A percentile compares a stretch with the other conserved stretches of the same genome.
phyloP scores from a whole-genome alignment of 2,888 invertebrate genomes.

The Erebia ligea region DNA sequence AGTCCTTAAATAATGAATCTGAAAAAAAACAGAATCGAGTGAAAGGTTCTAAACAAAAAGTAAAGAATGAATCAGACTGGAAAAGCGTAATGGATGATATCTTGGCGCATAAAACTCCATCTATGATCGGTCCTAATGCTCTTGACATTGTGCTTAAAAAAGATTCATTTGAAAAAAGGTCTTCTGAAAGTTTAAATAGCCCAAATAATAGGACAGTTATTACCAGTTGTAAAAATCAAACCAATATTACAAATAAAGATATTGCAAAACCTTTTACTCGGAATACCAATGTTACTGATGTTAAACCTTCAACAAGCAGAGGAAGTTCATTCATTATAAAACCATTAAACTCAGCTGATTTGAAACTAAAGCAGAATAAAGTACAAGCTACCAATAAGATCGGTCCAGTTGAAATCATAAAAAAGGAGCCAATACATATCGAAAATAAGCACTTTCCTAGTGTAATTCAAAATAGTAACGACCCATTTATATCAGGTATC shows the following conservation, averaged over 20 bases:
- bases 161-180: conserved; percentile 49
- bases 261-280: conserved; percentile 16
- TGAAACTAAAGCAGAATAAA: conserved; percentile 13
- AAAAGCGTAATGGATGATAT: conserved; percentile 67
- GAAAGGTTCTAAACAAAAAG: conserved; percentile 31
- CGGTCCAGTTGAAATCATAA: conserved; percentile 9
- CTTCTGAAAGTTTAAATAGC: conserved; percentile 44
- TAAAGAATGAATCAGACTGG: conserved; percentile 55
- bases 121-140: conserved; percentile 61
- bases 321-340: not conserved
- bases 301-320: conserved; percentile 1
- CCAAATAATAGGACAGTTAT: conserved; percentile 45
- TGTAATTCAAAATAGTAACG: conserved; percentile 43
- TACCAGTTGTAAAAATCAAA: conserved; percentile 22
- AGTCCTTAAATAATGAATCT: conserved; percentile 15
- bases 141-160: conserved; percentile 63
- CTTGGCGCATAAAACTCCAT: conserved; percentile 68
- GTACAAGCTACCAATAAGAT: conserved; percentile 15
- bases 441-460: conserved; percentile 26
- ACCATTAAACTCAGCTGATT: not conserved
- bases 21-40: conserved; percentile 27
- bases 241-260: conserved; percentile 11
- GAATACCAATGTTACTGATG: not conserved
- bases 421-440: conserved; percentile 15
- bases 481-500: conserved; percentile 67